Conservation (phyloP, 2,888 invertebrate species). For the Epsilonema sp. region DNA sequence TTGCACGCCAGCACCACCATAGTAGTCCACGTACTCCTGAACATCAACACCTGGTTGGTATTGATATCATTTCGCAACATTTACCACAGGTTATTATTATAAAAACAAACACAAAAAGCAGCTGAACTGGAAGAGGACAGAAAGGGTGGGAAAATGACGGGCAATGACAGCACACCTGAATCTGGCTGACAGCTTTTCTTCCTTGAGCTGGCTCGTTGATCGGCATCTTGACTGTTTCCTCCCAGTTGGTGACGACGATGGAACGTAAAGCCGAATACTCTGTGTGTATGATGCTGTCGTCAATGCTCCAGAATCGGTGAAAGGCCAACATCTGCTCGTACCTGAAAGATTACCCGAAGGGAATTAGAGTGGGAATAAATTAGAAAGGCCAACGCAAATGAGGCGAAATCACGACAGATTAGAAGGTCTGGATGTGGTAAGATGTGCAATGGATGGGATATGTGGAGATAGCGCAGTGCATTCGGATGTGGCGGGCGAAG, state of each 20-base stretch:
- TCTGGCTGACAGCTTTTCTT: constrained; percentile 66
- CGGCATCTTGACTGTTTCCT: constrained; percentile 90
- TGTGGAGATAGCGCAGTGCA: too few relatives aligned
- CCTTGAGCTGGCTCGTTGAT: constrained; percentile 92
- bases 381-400: too few relatives aligned
- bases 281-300: constrained; percentile 82
- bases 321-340: constrained; percentile 43
- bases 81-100: not conserved
- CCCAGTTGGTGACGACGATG: constrained; percentile 87
- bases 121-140: not conserved
- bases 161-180: constrained; percentile 45
- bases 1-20: constrained; percentile 89
- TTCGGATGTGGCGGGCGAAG: too few relatives aligned
- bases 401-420: too few relatives aligned
- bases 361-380: too few relatives aligned
- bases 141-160: not conserved
- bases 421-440: too few relatives aligned
- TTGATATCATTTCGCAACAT: too few relatives aligned
- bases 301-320: constrained; percentile 62
- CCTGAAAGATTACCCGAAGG: constrained; percentile 38
- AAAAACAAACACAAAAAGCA: not conserved
- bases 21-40: constrained; percentile 83
- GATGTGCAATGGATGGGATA: too few relatives aligned
- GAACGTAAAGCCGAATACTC: constrained; percentile 90
- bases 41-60: constrained; percentile 10